These are phyloP conservation scores for Sturnira hondurensis DNA, from an alignment of 2,113 vertebrate genomes.

Conservation along the genomic window DNA sequence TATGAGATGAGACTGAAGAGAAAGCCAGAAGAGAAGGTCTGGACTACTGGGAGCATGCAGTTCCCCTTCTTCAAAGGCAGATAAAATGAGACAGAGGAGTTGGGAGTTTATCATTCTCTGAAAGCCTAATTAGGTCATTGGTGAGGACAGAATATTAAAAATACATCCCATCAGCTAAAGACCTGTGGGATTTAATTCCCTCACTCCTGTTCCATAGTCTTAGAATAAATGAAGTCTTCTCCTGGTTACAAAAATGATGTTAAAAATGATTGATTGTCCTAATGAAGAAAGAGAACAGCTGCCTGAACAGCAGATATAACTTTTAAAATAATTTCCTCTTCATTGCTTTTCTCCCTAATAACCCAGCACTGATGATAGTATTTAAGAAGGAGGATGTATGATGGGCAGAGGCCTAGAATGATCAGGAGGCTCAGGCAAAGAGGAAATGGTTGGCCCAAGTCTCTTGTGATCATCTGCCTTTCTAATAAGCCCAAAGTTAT, in stretches of 20 bases:
- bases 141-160: conserved; percentile 63
- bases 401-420: conserved; percentile 51
- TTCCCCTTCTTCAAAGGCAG: not conserved
- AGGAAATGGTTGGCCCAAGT: not conserved
- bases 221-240: conserved; percentile 71
- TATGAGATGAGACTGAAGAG: not conserved
- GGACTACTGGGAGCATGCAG: not conserved
- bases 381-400: conserved; percentile 63
- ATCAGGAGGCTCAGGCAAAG: conserved; percentile 40
- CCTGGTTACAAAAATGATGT: conserved; percentile 70
- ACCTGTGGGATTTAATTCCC: conserved; percentile 69
- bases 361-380: conserved; percentile 64
- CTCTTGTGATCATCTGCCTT: not conserved
- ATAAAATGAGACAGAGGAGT: conserved; percentile 26
- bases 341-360: conserved; percentile 69
- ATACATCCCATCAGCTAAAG: conserved; percentile 58
- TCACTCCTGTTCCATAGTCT: conserved; percentile 56
- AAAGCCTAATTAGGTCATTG: conserved; percentile 72
- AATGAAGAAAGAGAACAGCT: conserved; percentile 73
- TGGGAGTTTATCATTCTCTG: conserved; percentile 48
- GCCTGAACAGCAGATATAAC: conserved; percentile 71
- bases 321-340: conserved; percentile 75
- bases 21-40: not conserved
- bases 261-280: conserved; percentile 74
- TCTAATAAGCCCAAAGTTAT: not conserved